Evolutionary conservation across 1,140 invertebrate species (phyloP), one percentile per base, ranked within the genome.

Genomic region (Sminthurides bifidus): DNA sequence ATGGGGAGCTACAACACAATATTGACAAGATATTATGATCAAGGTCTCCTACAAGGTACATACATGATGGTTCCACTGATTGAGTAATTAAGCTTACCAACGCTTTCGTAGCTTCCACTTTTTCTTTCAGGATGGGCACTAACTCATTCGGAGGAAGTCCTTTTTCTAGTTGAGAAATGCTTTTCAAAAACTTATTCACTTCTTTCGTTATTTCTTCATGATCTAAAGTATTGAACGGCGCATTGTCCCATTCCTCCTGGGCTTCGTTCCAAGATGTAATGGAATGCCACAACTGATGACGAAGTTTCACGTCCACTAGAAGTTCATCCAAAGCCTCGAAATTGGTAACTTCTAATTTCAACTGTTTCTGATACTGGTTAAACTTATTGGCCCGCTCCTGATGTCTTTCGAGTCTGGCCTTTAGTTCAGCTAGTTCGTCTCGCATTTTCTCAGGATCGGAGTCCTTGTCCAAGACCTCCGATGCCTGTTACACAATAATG

Each of bases 281-380:
- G 35, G 79, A 82, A 35, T 83, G 81, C 82, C 87, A 90, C 0
- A 92, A 69, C 35, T 85, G 73, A 67, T 81, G 80, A 37, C 86
- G 77, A 24, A 90, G 69, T 65, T 82, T 84, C 1, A 90, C 77
- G 61, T 89, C 83, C 53, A 77, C 81, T 58, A 81, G 77, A 0
- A 84, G 81, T 67, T 84, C 79, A 54, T 88, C 85, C 40, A 92
- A 71, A 15, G 81, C 76, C 35, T 89, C 86, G 65, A 86, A 81
- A 67, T 84, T 77, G 2, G 82, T 82, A 19, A 87, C 77, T 67
- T 88, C 85, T 23, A 86, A 74, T 75, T 82, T 79, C 59, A 85
- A 84, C 56, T 79, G 73, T 65, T 81, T 84, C 61, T 87, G 83
- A 70, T 68, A 68, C 14, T 40, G 40, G 46, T 66, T 66, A 64